Evolutionary conservation across 2,797 vertebrate genomes (phyloP).

Genomic region (Sebastes taczanowskii): DNA sequence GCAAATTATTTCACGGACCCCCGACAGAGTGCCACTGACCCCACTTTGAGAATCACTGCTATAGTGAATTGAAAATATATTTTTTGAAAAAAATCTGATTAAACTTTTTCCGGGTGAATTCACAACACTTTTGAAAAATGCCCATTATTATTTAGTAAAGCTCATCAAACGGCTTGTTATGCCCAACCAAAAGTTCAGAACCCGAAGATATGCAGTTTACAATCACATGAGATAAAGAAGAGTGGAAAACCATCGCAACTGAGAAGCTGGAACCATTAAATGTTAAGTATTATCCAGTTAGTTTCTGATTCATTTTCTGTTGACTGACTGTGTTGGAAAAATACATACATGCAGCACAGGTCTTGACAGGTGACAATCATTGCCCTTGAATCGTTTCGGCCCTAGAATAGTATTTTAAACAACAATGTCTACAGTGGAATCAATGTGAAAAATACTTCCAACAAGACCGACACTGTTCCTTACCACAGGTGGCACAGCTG

Average conservation of each 20-base stretch:
- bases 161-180: background rate
- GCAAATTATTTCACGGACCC: too few species aligned
- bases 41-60: too few species aligned
- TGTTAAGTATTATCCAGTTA: background rate
- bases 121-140: too few species aligned
- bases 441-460: background rate
- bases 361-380: too few species aligned
- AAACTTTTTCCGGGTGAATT: too few species aligned
- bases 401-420: background rate
- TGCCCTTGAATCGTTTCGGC: background rate
- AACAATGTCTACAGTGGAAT: background rate
- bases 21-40: too few species aligned
- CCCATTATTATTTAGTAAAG: background rate
- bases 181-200: too few species aligned
- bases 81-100: background rate
- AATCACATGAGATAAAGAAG: background rate
- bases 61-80: too few species aligned
- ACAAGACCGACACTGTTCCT: conserved; percentile 1
- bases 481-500: conserved; percentile 94
- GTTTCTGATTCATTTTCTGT: background rate
- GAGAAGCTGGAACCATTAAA: background rate
- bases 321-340: background rate
- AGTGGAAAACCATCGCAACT: background rate
- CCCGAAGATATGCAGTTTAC: too few species aligned
- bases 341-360: too few species aligned